phyloP scores from a whole-genome alignment of 2,888 invertebrate species.

The Rhabditophanes sp. region DNA sequence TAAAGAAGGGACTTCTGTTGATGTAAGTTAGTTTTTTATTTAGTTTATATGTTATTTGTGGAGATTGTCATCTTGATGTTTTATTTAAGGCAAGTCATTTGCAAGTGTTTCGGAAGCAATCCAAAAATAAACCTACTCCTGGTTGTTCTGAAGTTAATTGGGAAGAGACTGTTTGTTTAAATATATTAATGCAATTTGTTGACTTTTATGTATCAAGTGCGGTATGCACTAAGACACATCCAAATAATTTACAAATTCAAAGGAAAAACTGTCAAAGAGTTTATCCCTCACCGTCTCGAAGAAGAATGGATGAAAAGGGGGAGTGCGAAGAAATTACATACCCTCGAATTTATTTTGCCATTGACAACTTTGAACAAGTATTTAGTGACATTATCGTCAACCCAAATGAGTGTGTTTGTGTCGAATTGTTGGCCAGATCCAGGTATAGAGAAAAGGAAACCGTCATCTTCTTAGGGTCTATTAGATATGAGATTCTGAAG shows the following conservation, averaged over 20 bases:
- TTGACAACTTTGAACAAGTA: conserved; percentile 94
- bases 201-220: conserved; percentile 92
- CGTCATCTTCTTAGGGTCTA: conserved; percentile 88
- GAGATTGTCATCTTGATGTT: conserved; percentile 4
- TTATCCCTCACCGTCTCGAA: conserved; percentile 79
- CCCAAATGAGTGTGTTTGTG: conserved; percentile 96
- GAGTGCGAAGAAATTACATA: conserved; percentile 96
- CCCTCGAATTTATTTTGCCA: conserved; percentile 96
- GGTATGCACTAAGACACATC: conserved; percentile 88
- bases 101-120: conserved; percentile 90
- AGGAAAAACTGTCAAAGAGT: conserved; percentile 72
- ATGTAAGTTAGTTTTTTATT: conserved; percentile 4
- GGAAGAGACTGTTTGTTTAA: conserved; percentile 97
- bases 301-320: conserved; percentile 90
- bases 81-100: conserved; percentile 65
- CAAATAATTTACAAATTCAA: conserved; percentile 86
- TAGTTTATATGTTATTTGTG: conserved; percentile 2
- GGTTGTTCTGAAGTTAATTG: conserved; percentile 90
- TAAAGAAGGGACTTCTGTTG: not conserved
- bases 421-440: conserved; percentile 83
- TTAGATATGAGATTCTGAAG: conserved; percentile 87
- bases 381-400: conserved; percentile 90
- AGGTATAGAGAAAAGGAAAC: conserved; percentile 62
- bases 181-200: conserved; percentile 86
- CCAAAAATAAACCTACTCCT: conserved; percentile 73